These are phyloP conservation scores for Nymphalis polychloros DNA, from an alignment of 2,888 invertebrate species.

Conservation along the genomic window DNA sequence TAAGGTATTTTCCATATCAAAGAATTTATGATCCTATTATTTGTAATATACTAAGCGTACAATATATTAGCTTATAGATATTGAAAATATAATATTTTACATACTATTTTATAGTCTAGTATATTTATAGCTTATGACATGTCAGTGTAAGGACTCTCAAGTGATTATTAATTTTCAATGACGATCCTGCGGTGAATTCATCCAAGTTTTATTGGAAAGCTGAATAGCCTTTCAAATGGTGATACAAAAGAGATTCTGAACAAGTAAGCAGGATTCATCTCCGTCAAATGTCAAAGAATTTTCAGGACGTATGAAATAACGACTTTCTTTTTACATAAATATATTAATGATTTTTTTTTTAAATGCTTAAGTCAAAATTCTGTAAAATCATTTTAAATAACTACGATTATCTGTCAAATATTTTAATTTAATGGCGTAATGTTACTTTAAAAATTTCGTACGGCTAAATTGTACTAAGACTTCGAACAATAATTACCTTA, in stretches of 20 bases:
- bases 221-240: slow-evolving; percentile 64
- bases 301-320: slow-evolving; percentile 22
- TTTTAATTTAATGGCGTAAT: too few species aligned
- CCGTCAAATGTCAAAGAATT: slow-evolving; percentile 40
- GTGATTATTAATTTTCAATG: slow-evolving; percentile 61
- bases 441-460: too few species aligned
- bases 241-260: slow-evolving; percentile 50
- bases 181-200: slow-evolving; percentile 54
- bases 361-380: background rate
- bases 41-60: background rate
- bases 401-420: too few species aligned
- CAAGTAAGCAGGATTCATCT: slow-evolving; percentile 48
- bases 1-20: slow-evolving; percentile 60
- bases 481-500: too few species aligned
- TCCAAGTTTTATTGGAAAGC: slow-evolving; percentile 68
- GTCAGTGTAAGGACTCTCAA: slow-evolving; percentile 36
- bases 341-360: background rate
- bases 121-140: slow-evolving; percentile 9
- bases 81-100: background rate
- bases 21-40: slow-evolving; percentile 38
- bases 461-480: too few species aligned
- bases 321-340: background rate
- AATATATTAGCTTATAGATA: background rate
- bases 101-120: too few species aligned
- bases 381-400: too few species aligned